A percentile compares a stretch with the other conserved stretches of the same genome.
Evolutionary conservation across 2,797 vertebrate genomes (phyloP).

Genomic region (Hapalemur alaotrensis): DNA sequence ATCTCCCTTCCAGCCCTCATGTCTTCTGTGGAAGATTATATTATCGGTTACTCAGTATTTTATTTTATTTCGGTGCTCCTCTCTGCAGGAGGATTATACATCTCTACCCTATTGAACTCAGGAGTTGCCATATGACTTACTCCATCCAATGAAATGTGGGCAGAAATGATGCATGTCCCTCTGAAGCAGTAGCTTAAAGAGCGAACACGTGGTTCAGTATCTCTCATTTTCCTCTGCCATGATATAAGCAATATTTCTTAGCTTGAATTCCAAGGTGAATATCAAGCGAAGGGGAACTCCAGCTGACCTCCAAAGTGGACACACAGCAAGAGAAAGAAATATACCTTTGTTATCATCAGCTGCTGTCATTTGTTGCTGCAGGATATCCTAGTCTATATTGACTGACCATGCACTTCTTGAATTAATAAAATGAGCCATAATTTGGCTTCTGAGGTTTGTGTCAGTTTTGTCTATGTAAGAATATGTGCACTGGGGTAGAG

Average conservation of each 20-base stretch:
- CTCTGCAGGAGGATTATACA: not conserved
- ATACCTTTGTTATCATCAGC: not conserved
- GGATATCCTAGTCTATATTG: not conserved
- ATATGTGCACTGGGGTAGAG: not conserved
- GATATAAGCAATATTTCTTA: not conserved
- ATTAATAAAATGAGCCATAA: not conserved
- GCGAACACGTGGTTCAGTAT: not conserved
- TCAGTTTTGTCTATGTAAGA: not conserved
- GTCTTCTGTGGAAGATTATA: not conserved
- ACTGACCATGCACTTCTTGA: not conserved
- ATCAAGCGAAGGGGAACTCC: not conserved
- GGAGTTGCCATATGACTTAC: not conserved
- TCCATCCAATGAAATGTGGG: not conserved
- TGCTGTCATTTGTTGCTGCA: not conserved
- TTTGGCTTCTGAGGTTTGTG: not conserved
- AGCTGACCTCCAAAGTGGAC: not conserved
- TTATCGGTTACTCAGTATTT: conserved; percentile 7
- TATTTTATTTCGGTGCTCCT: not conserved
- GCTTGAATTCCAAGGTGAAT: not conserved
- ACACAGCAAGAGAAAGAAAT: not conserved
- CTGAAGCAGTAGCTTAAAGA: not conserved
- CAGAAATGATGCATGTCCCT: not conserved
- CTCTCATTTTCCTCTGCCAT: not conserved
- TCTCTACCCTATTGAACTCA: not conserved
- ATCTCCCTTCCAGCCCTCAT: not conserved